Base-by-base conservation (phyloP, 2,797 vertebrate species). In the Australoheros facetus region DNA sequence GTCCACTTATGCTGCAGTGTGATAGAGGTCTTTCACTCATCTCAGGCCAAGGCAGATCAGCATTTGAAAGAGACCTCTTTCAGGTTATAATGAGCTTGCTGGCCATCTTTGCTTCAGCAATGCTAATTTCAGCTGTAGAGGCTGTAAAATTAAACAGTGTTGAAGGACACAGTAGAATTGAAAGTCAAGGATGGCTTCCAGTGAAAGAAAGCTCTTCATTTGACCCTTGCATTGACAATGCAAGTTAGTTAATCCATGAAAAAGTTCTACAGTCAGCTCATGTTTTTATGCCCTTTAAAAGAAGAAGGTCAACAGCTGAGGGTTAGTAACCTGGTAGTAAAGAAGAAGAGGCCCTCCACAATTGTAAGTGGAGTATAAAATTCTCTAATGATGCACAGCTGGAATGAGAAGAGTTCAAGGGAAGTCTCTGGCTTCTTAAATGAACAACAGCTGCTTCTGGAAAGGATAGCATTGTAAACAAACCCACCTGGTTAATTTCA, bases 401-500 rank as follows among this genome's bases (percentile, higher is more conserved):
- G 51, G 51, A 78, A 59, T 69, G 37, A 78, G 28, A 58, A 10
- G 55, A 54, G 53, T 60, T 80, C 19, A 59, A 59, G 56, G 28
- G 30, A 82, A 79, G 69, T 83, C 70, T 85, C 56, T 14, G 59
- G 48, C 17, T 75, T 54, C 23, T 77, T 58, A 85, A 84, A 91
- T 74, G 69, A 81, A 69, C 60, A 83, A 81, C 89, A 89, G 85
- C 87, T 93, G 85, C 34, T 34, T 83, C 48, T 78, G 71, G 55
- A 79, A 82, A 77, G 37, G 19, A 64, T 48, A n/a, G 55, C 7
- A 13, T 42, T 77, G 57, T 75, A 85, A 92, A 88, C 69, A 77
- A 62, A 51, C 58, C 85, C 83, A 85, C 77, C 79, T 85, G 78
- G 74, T 87, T 86, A 83, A 88, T 90, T 92, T 88, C 85, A 92